Conservation (phyloP, 2,888 invertebrate genomes). For the Drosophila siamana region DNA sequence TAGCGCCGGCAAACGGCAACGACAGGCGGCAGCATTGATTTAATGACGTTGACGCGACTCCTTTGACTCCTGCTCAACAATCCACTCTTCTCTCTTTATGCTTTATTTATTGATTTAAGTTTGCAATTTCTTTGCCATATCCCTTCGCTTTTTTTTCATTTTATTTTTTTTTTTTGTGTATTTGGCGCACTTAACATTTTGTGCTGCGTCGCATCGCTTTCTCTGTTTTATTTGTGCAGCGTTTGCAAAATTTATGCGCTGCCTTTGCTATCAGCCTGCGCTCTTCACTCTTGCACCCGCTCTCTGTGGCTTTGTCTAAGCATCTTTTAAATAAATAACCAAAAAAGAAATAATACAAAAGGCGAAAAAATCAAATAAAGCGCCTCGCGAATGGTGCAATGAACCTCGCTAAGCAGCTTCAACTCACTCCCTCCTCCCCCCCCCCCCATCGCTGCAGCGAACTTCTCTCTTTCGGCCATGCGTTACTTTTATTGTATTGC, state of each 20-base stretch:
- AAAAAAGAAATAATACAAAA: conserved; percentile 26
- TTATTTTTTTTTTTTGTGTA: conserved; percentile 34
- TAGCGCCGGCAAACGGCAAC: conserved; percentile 65
- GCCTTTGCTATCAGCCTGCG: conserved; percentile 51
- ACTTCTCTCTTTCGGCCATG: conserved; percentile 27
- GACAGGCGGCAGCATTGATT: conserved; percentile 81
- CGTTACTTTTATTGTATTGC: conserved; percentile 58
- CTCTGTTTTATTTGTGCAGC: conserved; percentile 65
- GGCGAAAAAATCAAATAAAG: conserved; percentile 32
- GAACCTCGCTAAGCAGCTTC: conserved; percentile 43
- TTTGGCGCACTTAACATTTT: conserved; percentile 12
- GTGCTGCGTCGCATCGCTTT: conserved; percentile 21
- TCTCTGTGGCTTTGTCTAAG: conserved; percentile 63
- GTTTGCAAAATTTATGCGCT: conserved; percentile 80
- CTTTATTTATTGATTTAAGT: conserved; percentile 83
- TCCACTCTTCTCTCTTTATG: conserved; percentile 52
- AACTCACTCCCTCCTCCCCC: no score
- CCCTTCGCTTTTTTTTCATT: conserved; percentile 19
- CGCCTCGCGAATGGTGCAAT: conserved; percentile 53
- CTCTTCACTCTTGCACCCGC: neutral
- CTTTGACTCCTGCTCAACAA: conserved; percentile 46
- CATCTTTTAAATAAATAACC: conserved; percentile 78
- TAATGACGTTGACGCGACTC: conserved; percentile 83
- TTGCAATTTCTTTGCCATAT: conserved; percentile 72
- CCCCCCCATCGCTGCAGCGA: neutral